Conservation (phyloP, 2,797 vertebrate species). For the Chloroceryle amazona region DNA sequence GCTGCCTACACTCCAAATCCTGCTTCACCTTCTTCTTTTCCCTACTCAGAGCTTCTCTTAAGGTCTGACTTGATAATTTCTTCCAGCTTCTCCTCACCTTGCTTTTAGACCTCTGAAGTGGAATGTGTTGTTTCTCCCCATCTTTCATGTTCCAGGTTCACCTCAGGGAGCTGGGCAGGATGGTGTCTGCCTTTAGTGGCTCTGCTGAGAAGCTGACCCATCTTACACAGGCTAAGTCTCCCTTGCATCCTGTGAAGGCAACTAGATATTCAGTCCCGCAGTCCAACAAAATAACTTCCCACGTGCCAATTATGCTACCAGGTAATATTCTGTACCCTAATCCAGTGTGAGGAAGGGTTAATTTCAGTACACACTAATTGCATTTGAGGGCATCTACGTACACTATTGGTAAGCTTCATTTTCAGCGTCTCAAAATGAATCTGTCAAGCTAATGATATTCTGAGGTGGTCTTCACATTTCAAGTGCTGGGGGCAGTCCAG, state of each 20-base stretch:
- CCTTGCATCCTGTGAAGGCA: background rate
- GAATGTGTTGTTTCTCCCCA: background rate
- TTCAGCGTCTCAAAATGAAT: background rate
- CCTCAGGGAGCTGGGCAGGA: background rate
- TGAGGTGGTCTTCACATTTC: background rate
- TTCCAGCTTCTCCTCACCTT: background rate
- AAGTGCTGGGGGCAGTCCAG: background rate
- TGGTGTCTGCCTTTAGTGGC: background rate
- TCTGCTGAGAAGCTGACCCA: background rate
- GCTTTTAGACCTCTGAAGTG: background rate
- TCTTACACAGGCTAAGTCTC: background rate
- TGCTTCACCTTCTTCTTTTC: background rate
- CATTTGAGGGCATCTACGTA: background rate
- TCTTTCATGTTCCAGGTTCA: background rate
- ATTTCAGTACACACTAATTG: background rate
- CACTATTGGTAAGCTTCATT: background rate
- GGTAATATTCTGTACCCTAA: background rate
- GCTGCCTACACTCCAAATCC: background rate
- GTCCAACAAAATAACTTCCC: background rate
- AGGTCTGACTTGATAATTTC: background rate
- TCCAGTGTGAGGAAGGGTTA: background rate
- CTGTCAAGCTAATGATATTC: background rate
- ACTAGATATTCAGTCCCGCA: background rate
- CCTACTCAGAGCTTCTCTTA: background rate
- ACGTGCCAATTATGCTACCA: fast-evolving